Percentiles rank a stretch among this genome's conserved stretches.
These are phyloP conservation scores for Helogale parvula DNA, from an alignment of 2,113 vertebrate genomes.

Conservation along the genomic window DNA sequence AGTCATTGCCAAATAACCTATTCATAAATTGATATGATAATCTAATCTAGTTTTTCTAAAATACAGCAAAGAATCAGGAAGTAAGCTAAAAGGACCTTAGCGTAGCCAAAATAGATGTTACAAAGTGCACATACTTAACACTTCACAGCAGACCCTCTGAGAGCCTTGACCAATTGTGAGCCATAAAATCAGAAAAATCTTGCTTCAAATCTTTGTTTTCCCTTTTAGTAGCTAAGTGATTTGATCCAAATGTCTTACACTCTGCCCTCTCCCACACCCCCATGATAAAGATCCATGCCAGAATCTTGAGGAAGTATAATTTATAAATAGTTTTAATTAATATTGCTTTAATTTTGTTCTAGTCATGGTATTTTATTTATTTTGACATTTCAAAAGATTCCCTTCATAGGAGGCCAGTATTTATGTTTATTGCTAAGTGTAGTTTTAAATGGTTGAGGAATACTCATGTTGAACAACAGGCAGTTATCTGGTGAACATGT, in stretches of 20 bases:
- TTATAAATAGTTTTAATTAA: background rate
- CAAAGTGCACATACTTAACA: background rate
- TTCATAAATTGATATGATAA: background rate
- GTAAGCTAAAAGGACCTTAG: background rate
- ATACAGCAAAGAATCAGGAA: conserved; percentile 47
- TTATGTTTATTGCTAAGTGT: conserved; percentile 4
- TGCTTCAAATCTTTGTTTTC: conserved; percentile 38
- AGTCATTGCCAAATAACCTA: conserved; percentile 26
- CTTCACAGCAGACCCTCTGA: background rate
- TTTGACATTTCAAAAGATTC: conserved; percentile 46
- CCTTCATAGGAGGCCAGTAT: background rate
- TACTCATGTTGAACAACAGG: conserved; percentile 31
- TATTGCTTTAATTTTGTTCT: conserved; percentile 45
- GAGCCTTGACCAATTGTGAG: background rate
- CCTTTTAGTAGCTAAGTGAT: background rate
- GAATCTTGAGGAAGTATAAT: conserved; percentile 24
- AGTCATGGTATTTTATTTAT: conserved; percentile 9
- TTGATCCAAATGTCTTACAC: conserved; percentile 23
- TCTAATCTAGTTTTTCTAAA: conserved; percentile 54
- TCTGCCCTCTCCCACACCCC: background rate
- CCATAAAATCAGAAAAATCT: conserved; percentile 22
- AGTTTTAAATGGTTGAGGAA: conserved; percentile 45
- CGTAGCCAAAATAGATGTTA: conserved; percentile 20
- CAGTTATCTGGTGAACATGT: background rate
- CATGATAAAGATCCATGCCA: background rate